phyloP scores from a whole-genome alignment of 2,888 invertebrate genomes.

The Allacma fusca region DNA sequence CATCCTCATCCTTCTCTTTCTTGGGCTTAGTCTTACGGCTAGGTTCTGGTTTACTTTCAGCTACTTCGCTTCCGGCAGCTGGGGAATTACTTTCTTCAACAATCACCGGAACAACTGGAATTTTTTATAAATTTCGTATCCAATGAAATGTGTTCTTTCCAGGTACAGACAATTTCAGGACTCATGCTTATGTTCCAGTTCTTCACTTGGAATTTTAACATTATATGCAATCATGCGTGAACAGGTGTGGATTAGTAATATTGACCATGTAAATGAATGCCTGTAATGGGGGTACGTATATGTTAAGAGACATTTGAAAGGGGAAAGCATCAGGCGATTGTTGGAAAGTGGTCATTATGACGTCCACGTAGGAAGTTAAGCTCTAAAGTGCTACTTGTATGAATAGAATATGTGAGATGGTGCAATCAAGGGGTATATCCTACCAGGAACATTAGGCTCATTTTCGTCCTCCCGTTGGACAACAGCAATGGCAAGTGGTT shows the following conservation, averaged over 20 bases:
- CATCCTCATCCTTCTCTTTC: constrained; percentile 59
- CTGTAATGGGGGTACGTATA: too few species aligned
- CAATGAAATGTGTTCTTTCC: not conserved
- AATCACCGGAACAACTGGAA: constrained; percentile 47
- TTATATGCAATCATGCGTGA: too few species aligned
- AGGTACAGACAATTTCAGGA: too few species aligned
- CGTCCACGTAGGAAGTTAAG: not conserved
- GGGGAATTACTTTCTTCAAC: constrained; percentile 35
- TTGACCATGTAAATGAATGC: too few species aligned
- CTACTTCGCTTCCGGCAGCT: constrained; percentile 22
- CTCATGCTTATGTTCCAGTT: too few species aligned
- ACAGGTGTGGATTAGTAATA: too few species aligned
- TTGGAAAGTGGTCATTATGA: not conserved
- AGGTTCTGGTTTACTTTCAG: constrained; percentile 39
- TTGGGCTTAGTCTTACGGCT: constrained; percentile 46
- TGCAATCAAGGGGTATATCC: constrained; percentile 11
- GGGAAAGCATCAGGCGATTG: constrained; percentile 11
- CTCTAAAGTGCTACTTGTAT: not conserved
- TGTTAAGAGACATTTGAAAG: too few species aligned
- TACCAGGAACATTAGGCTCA: constrained; percentile 2
- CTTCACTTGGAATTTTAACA: too few species aligned
- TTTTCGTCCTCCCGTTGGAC: constrained; percentile 7
- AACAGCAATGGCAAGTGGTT: constrained; percentile 59
- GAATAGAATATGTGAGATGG: not conserved
- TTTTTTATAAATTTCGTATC: not conserved